Conservation (phyloP, 2,888 invertebrate species). For the Drosophila tripunctata region DNA sequence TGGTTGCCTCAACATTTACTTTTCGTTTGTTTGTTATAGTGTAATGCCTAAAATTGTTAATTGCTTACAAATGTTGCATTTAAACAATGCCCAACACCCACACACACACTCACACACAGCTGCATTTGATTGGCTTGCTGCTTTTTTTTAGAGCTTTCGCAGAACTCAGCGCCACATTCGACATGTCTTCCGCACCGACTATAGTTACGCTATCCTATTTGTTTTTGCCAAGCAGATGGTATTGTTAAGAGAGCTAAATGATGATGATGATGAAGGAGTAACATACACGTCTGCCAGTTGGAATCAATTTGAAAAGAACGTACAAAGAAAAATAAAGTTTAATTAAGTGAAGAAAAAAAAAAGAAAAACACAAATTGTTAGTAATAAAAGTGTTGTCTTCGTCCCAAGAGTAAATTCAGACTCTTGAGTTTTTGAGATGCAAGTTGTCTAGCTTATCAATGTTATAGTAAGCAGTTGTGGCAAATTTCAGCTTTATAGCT, state of each 20-base stretch:
- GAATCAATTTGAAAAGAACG: constrained; percentile 17
- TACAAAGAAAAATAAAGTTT: constrained; percentile 18
- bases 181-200: constrained; percentile 47
- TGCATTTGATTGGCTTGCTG: constrained; percentile 2
- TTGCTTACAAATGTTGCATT: constrained; percentile 40
- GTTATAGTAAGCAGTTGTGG: too few species aligned
- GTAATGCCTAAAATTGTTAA: constrained; percentile 44
- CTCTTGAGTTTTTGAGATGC: too few species aligned
- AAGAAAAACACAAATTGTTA: neutral
- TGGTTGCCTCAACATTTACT: too few species aligned
- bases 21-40: constrained; percentile 55
- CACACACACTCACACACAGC: constrained; percentile 16
- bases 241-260: too few species aligned
- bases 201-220: constrained; percentile 9
- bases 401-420: too few species aligned
- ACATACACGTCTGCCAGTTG: constrained; percentile 27
- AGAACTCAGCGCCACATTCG: neutral
- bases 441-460: too few species aligned
- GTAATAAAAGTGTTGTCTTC: neutral
- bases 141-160: neutral
- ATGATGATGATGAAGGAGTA: neutral
- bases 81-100: constrained; percentile 12
- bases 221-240: too few species aligned
- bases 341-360: constrained; percentile 6
- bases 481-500: too few species aligned